phyloP scores from a whole-genome alignment of 53 echinoderm and acorn worm genomes.

The Apostichopus leukothele region DNA sequence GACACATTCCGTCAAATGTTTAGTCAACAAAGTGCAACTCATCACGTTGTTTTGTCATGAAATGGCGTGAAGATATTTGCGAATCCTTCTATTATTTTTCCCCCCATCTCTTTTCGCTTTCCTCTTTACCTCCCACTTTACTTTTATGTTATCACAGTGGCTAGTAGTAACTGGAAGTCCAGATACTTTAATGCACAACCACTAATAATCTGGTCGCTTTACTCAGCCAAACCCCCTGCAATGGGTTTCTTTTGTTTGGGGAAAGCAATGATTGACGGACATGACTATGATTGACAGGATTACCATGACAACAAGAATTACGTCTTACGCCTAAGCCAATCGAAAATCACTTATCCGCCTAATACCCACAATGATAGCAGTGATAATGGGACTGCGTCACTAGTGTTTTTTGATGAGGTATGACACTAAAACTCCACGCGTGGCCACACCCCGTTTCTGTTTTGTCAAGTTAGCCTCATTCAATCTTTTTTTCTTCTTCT shows the following conservation, averaged over 20 bases:
- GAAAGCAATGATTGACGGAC: conserved; percentile 86
- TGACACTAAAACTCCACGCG: conserved; percentile 85
- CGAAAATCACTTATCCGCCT: conserved; percentile 99
- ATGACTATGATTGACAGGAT: conserved; percentile 98
- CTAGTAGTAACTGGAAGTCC: background rate
- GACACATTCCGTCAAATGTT: conserved; percentile 31
- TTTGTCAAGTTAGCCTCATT: conserved; percentile 19
- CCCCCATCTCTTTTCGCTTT: background rate
- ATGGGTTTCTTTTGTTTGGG: conserved; percentile 86
- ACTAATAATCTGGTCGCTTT: conserved; percentile 48
- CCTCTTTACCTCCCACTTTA: background rate
- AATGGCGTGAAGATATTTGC: conserved; percentile 33
- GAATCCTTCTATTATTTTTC: background rate
- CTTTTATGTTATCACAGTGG: background rate
- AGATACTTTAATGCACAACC: background rate
- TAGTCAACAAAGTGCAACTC: conserved; percentile 36
- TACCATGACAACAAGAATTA: conserved; percentile 91
- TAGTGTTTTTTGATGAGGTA: conserved; percentile 85
- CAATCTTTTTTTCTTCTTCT: background rate
- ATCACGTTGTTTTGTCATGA: conserved; percentile 30
- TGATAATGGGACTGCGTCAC: conserved; percentile 98
- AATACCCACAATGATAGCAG: conserved; percentile 97
- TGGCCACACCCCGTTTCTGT: conserved; percentile 83
- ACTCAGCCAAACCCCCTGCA: conserved; percentile 98
- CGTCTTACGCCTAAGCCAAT: conserved; percentile 99